These are phyloP conservation scores for Torymus aiolomorphi DNA, from an alignment of 2,888 invertebrate genomes.

Conservation along the genomic window DNA sequence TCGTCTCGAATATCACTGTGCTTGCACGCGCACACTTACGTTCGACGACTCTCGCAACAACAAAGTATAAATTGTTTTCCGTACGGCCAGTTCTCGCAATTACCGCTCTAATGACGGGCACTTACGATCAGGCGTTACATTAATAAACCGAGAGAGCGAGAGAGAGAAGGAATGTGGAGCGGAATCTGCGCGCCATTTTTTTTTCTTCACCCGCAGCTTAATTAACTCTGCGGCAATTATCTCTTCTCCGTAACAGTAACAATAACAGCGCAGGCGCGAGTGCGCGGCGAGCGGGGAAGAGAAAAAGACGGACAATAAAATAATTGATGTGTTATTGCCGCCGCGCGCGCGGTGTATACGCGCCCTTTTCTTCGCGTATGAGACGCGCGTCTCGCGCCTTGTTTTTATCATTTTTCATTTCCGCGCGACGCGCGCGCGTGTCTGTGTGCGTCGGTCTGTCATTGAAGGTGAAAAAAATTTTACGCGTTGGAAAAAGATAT, in stretches of 20 bases:
- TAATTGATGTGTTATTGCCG: constrained; percentile 36
- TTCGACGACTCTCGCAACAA: no score
- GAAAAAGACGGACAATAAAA: constrained; percentile 14
- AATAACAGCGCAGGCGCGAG: constrained; percentile 2
- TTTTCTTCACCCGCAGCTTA: constrained; percentile 9
- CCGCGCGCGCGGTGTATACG: not conserved
- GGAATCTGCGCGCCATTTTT: constrained; percentile 17
- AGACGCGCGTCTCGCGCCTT: not conserved
- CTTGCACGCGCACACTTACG: no score
- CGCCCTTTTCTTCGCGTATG: not conserved
- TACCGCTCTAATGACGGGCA: constrained; percentile 13
- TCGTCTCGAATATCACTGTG: no score
- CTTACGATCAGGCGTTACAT: not conserved
- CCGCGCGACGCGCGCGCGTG: not conserved
- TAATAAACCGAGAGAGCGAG: constrained; percentile 20
- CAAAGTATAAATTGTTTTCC: constrained; percentile 8
- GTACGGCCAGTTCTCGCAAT: not conserved
- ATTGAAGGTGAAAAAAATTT: no score
- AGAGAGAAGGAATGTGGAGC: not conserved
- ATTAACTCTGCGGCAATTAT: constrained; percentile 40
- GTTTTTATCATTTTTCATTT: constrained; percentile 33
- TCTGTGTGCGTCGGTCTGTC: not conserved
- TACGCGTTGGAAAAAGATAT: no score
- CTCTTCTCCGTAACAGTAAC: constrained; percentile 16
- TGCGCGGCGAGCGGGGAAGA: not conserved